Percentiles rank a stretch among this genome's conserved stretches.
Evolutionary conservation across 2,113 vertebrate genomes (phyloP).

Genomic region (Eretmochelys imbricata): DNA sequence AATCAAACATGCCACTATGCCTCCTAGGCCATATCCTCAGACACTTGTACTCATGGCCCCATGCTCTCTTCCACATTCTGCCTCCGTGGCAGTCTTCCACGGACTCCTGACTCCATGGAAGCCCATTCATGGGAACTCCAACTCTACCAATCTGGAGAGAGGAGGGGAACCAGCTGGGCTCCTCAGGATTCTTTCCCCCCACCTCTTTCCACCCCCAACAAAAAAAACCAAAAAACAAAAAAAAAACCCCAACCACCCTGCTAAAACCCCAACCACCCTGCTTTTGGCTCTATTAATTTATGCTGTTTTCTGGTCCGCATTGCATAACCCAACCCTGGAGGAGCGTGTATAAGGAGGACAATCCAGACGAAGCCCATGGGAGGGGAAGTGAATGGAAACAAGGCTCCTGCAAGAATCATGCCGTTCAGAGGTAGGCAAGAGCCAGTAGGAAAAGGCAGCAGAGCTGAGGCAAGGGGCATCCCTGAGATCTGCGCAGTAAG

Average conservation of each 20-base stretch:
- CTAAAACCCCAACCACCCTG: background rate
- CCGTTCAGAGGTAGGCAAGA: background rate
- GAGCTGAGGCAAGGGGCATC: background rate
- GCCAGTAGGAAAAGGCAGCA: background rate
- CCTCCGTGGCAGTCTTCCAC: background rate
- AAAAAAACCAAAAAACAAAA: background rate
- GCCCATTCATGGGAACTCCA: background rate
- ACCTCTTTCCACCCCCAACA: too few species aligned
- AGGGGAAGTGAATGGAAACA: background rate
- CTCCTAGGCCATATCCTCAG: background rate
- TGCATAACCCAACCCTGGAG: background rate
- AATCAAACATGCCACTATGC: background rate
- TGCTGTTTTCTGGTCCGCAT: background rate
- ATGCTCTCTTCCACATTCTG: background rate
- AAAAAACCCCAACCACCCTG: background rate
- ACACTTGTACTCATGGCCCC: background rate
- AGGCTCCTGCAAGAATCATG: background rate
- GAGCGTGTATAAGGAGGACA: background rate
- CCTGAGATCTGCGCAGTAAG: background rate
- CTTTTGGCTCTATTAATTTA: background rate
- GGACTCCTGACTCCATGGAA: background rate
- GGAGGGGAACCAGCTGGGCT: background rate
- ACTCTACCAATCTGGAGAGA: background rate
- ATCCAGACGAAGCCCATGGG: background rate
- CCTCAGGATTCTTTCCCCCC: background rate